A percentile compares a stretch with the other conserved stretches of the same genome.
Evolutionary conservation across 2,113 vertebrate genomes (phyloP).

Genomic region (Rhodinocichla rosea): DNA sequence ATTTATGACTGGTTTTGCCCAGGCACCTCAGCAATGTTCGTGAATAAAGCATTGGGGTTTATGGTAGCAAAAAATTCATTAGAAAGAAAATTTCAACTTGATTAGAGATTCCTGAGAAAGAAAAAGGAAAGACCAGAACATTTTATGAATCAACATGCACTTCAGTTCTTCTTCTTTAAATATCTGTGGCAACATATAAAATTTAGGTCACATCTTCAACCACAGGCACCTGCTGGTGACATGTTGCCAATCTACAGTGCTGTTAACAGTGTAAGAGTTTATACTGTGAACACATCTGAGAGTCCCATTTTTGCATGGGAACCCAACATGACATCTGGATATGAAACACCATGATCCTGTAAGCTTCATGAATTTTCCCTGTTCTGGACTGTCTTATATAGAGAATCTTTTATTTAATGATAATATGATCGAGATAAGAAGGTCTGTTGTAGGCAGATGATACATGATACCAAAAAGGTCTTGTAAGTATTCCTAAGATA

Average conservation of each 20-base stretch:
- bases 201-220: background rate
- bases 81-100: background rate
- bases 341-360: background rate
- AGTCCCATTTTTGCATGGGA: background rate
- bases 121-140: background rate
- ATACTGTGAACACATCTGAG: background rate
- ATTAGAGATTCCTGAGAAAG: background rate
- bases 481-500: background rate
- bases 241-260: background rate
- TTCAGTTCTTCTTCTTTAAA: background rate
- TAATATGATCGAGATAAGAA: background rate
- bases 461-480: background rate
- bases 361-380: background rate
- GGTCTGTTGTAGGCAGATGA: background rate
- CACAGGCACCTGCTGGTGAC: background rate
- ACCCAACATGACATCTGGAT: background rate
- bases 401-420: background rate
- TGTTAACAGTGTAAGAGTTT: background rate
- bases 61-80: background rate
- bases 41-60: background rate
- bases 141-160: background rate
- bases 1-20: constrained; percentile 38
- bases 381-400: background rate
- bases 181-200: background rate
- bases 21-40: background rate